Evolutionary conservation across 2,113 vertebrate species (phyloP).

Genomic region (Rhabdomys dilectus): DNA sequence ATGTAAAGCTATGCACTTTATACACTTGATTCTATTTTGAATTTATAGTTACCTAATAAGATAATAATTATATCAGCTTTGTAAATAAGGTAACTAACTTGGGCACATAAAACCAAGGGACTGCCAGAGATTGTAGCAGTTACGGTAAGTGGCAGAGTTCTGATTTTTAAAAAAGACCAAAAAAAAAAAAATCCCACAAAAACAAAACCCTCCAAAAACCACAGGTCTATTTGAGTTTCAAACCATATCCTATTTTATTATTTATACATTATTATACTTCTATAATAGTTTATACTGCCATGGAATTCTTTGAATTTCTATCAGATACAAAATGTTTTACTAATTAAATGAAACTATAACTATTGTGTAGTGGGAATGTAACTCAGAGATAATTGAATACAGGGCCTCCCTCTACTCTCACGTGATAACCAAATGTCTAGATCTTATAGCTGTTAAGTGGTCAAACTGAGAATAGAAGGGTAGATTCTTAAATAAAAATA

Average conservation of each 20-base stretch:
- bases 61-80: constrained; percentile 10
- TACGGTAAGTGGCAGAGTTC: background rate
- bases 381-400: background rate
- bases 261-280: background rate
- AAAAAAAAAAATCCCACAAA: background rate
- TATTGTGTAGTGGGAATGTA: background rate
- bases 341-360: background rate
- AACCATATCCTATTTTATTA: background rate
- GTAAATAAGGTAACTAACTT: constrained; percentile 45
- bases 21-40: constrained; percentile 13
- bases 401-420: background rate
- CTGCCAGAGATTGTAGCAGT: background rate
- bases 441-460: background rate
- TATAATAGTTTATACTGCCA: background rate
- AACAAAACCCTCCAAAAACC: background rate
- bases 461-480: background rate
- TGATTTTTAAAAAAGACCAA: background rate
- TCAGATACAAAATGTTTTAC: background rate
- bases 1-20: constrained; percentile 26
- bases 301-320: background rate
- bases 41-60: background rate
- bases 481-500: background rate
- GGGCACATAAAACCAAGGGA: background rate
- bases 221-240: background rate
- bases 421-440: background rate